Conservation (phyloP, 2,113 vertebrate species). For the Pluvianellus socialis region DNA sequence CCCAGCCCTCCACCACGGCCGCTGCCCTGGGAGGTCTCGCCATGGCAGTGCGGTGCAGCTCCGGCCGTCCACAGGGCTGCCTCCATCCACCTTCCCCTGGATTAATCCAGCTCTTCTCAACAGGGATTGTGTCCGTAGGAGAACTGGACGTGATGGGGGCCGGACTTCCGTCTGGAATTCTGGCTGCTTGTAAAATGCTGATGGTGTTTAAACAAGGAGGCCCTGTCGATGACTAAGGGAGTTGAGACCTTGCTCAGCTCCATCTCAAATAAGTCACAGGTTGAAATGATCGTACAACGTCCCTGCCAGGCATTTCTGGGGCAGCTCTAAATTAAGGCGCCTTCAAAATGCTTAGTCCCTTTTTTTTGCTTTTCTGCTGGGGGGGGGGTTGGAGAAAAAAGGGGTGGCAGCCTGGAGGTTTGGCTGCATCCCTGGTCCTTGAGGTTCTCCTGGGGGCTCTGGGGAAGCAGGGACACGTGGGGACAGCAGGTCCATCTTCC, state of each 20-base stretch:
- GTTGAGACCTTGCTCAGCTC: not conserved
- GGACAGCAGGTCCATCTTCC: not conserved
- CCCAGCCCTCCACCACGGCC: not conserved
- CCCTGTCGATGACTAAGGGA: not conserved
- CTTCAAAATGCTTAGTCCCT: not conserved
- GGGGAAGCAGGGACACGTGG: accelerated
- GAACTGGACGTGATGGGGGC: not conserved
- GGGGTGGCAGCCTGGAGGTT: too few relatives aligned
- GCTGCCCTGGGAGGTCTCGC: not conserved
- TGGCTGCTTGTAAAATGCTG: not conserved
- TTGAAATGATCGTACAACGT: not conserved
- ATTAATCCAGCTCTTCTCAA: not conserved
- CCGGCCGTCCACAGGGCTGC: not conserved
- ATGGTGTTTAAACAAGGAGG: not conserved
- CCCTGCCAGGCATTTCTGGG: not conserved
- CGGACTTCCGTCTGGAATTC: not conserved
- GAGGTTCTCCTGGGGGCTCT: accelerated
- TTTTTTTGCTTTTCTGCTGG: not conserved
- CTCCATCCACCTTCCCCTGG: not conserved
- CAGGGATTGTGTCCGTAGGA: not conserved
- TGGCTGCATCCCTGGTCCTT: not conserved
- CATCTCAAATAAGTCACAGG: not conserved
- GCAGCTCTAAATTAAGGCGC: not conserved
- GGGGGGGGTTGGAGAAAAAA: not conserved
- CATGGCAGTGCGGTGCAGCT: not conserved